These are phyloP conservation scores for Ichneumoninae sp. DNA, from an alignment of 2,888 invertebrate genomes.

Conservation along the genomic window DNA sequence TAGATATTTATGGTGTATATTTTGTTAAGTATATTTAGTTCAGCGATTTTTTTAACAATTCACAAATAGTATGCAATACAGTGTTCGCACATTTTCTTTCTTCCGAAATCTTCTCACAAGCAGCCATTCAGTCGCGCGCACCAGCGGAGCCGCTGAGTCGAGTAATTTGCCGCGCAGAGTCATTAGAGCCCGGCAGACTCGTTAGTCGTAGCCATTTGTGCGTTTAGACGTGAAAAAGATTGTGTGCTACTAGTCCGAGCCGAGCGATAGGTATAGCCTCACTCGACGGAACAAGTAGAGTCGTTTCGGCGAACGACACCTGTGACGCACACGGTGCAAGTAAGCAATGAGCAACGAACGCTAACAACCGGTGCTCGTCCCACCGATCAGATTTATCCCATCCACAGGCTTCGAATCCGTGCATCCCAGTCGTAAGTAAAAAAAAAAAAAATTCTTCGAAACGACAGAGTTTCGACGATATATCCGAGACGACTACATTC, in stretches of 20 bases:
- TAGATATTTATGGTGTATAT: neutral
- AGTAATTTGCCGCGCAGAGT: conserved; percentile 61
- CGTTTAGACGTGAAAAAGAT: conserved; percentile 31
- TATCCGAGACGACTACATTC: conserved; percentile 56
- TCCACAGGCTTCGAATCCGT: conserved; percentile 10
- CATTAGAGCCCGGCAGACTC: conserved; percentile 63
- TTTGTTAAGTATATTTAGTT: neutral
- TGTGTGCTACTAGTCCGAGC: conserved; percentile 15
- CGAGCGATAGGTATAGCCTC: conserved; percentile 19
- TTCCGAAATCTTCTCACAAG: conserved; percentile 46
- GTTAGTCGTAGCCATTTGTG: conserved; percentile 64
- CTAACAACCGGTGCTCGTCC: conserved; percentile 56
- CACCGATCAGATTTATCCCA: conserved; percentile 38
- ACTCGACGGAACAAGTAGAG: conserved; percentile 42
- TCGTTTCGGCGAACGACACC: conserved; percentile 67
- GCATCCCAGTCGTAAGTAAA: neutral
- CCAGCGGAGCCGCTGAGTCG: conserved; percentile 19
- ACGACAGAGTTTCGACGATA: conserved; percentile 8
- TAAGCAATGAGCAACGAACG: conserved; percentile 62
- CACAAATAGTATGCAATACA: neutral
- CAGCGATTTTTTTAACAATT: neutral
- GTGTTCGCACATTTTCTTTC: conserved; percentile 39
- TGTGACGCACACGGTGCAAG: conserved; percentile 58
- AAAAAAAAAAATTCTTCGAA: conserved; percentile 23
- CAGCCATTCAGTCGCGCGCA: conserved; percentile 27